phyloP scores from a whole-genome alignment of 2,113 vertebrate genomes.

The Callocephalon fimbriatum region DNA sequence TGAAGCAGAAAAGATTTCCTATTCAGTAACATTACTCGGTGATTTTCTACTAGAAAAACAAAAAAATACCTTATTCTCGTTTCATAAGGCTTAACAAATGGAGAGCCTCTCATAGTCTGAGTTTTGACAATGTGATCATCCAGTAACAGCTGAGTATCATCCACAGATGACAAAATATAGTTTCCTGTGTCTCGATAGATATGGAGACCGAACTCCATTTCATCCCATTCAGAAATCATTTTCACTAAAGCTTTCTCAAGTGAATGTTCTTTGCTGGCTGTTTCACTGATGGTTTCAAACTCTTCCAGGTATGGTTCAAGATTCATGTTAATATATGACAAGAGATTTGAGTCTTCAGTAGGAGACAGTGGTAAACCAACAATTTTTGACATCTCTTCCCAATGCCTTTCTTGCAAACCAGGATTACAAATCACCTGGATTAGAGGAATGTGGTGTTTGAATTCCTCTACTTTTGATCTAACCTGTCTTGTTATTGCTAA shows the following conservation, averaged over 20 bases:
- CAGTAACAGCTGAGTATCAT: slow-evolving; percentile 88
- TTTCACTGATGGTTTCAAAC: slow-evolving; percentile 85
- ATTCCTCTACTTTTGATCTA: slow-evolving; percentile 82
- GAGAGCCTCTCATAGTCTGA: slow-evolving; percentile 88
- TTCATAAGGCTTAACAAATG: slow-evolving; percentile 88
- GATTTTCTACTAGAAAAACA: neutral
- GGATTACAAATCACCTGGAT: slow-evolving; percentile 89
- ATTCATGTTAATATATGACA: slow-evolving; percentile 80
- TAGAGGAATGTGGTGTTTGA: slow-evolving; percentile 84
- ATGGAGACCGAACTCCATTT: slow-evolving; percentile 83
- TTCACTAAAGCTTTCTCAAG: slow-evolving; percentile 88
- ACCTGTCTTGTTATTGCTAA: slow-evolving; percentile 77
- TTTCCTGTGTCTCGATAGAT: slow-evolving; percentile 86
- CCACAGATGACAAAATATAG: slow-evolving; percentile 84
- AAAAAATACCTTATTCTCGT: slow-evolving; percentile 79
- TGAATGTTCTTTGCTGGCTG: slow-evolving; percentile 86
- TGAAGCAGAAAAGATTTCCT: neutral
- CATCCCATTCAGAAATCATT: slow-evolving; percentile 84
- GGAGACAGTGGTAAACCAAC: slow-evolving; percentile 77
- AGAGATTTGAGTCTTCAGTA: slow-evolving; percentile 74
- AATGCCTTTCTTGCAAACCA: slow-evolving; percentile 84
- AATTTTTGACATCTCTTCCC: slow-evolving; percentile 83
- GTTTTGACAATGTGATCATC: slow-evolving; percentile 92
- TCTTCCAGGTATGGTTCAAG: slow-evolving; percentile 79
- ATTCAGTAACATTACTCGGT: neutral